Evolutionary conservation across 2,797 vertebrate species (phyloP).

Genomic region (Myripristis jacobus): DNA sequence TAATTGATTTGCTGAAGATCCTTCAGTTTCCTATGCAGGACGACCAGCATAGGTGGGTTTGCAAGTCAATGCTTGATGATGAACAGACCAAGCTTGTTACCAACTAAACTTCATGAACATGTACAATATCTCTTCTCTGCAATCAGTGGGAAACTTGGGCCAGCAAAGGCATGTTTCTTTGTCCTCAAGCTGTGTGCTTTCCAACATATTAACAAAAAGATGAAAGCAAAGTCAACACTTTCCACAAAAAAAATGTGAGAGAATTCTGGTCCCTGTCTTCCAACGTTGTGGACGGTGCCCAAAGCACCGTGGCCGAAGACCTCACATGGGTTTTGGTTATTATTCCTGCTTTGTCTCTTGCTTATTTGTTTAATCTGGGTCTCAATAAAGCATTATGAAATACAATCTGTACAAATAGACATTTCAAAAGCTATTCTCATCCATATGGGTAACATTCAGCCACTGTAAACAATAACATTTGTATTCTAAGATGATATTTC

Average conservation of each 20-base stretch:
- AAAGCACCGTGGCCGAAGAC: conserved; percentile 68
- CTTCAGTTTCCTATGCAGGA: conserved; percentile 14
- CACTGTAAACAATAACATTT: conserved; percentile 88
- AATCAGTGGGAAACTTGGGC: conserved; percentile 53
- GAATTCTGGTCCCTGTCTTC: conserved; percentile 65
- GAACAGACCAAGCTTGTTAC: conserved; percentile 21
- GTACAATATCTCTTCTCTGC: conserved; percentile 49
- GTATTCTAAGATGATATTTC: conserved; percentile 80
- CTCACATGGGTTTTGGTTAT: conserved; percentile 83
- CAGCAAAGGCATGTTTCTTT: conserved; percentile 43
- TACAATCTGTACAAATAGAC: conserved; percentile 87
- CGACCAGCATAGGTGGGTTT: conserved; percentile 21
- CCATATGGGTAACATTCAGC: conserved; percentile 82
- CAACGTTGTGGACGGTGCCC: conserved; percentile 54
- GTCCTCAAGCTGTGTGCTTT: conserved; percentile 63
- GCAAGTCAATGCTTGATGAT: conserved; percentile 43
- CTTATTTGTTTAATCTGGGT: conserved; percentile 82
- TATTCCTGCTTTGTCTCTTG: conserved; percentile 82
- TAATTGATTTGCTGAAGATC: conserved; percentile 26
- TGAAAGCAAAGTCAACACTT: conserved; percentile 61
- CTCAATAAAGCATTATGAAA: conserved; percentile 85
- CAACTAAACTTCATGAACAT: conserved; percentile 41
- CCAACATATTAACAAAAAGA: conserved; percentile 58
- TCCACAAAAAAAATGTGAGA: conserved; percentile 52
- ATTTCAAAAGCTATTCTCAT: conserved; percentile 82